Conservation (phyloP, 1,140 invertebrate genomes). For the Eulimnadia texana region DNA sequence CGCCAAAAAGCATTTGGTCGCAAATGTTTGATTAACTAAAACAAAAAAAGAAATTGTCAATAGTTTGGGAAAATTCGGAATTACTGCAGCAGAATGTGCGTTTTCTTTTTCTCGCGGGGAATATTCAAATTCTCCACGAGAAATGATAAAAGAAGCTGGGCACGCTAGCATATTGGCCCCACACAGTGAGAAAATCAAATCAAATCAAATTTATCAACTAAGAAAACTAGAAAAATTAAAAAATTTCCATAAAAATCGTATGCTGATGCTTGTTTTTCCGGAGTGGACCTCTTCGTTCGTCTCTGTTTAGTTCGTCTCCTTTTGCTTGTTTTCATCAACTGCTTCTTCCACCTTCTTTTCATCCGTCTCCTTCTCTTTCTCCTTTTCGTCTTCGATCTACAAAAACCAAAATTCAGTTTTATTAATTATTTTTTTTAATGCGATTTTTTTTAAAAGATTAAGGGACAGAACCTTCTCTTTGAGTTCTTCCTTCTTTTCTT, state of each 20-base stretch:
- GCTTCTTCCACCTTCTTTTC: slow-evolving; percentile 30
- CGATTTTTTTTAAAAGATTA: background rate
- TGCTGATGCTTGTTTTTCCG: slow-evolving; percentile 23
- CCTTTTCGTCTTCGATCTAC: slow-evolving; percentile 28
- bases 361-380: slow-evolving; percentile 41
- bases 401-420: slow-evolving; percentile 2
- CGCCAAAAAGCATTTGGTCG: background rate
- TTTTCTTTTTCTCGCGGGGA: background rate
- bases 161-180: background rate
- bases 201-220: background rate
- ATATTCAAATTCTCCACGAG: too few relatives aligned
- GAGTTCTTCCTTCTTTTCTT: slow-evolving; percentile 22
- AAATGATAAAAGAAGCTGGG: background rate
- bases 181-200: background rate
- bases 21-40: background rate
- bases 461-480: slow-evolving; percentile 16
- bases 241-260: slow-evolving; percentile 1
- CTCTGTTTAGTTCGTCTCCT: slow-evolving; percentile 21
- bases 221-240: background rate
- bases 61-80: background rate
- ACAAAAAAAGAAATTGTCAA: background rate
- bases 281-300: slow-evolving; percentile 21
- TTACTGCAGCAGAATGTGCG: background rate
- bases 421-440: background rate
- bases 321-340: slow-evolving; percentile 19